Conservation (phyloP, 2,888 invertebrate genomes). For the Druceiella hillmani region DNA sequence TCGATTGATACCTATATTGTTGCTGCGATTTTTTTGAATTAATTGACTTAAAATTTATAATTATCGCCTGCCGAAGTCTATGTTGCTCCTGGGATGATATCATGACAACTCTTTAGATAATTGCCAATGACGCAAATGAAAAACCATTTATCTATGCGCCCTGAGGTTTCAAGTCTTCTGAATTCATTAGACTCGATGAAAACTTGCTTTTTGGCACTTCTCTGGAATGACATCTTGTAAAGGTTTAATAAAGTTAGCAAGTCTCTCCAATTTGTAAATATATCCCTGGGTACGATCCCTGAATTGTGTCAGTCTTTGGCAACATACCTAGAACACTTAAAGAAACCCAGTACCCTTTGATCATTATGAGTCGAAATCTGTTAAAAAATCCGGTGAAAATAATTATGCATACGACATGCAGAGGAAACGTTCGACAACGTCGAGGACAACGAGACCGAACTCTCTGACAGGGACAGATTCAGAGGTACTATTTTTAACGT, state of each 20-base stretch:
- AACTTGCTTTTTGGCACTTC: conserved; percentile 16
- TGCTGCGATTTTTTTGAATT: no score
- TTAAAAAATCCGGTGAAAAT: conserved; percentile 10
- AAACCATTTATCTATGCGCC: conserved; percentile 16
- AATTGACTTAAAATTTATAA: no score
- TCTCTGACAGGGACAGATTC: conserved; percentile 8
- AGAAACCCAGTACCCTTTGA: conserved; percentile 9
- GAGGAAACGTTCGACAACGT: conserved; percentile 13
- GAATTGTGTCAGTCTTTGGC: conserved; percentile 15
- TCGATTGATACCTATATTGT: no score
- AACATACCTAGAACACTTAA: conserved; percentile 8
- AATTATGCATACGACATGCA: no score
- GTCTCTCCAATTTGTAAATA: conserved; percentile 14
- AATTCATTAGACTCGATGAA: conserved; percentile 17
- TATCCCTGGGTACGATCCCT: conserved; percentile 15
- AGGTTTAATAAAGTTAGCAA: conserved; percentile 18
- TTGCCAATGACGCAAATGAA: conserved; percentile 15
- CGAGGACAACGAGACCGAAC: conserved; percentile 14
- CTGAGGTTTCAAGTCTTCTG: conserved; percentile 18
- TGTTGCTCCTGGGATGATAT: conserved; percentile 14
- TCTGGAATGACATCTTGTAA: conserved; percentile 18
- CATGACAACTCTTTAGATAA: conserved; percentile 10
- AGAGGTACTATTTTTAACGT: conserved; percentile 10
- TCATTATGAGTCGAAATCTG: conserved; percentile 9
- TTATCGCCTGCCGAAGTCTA: conserved; percentile 14